These are phyloP conservation scores for Tenthredo mesomela DNA, from an alignment of 2,888 invertebrate species.

Conservation along the genomic window DNA sequence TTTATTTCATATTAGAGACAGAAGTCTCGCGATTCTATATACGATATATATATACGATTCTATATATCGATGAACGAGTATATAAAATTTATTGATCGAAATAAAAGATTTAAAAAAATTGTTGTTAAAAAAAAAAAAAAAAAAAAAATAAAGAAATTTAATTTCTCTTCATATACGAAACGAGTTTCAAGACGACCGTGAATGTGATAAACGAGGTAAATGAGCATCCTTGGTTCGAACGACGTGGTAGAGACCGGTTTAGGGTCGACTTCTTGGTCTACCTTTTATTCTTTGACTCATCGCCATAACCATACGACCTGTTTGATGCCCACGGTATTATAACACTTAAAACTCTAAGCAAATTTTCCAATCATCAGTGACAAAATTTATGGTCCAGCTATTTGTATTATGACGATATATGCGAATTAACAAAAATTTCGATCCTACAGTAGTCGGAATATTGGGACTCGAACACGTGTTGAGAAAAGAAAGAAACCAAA, in stretches of 20 bases:
- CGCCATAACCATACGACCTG: constrained; percentile 5
- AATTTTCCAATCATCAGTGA: constrained; percentile 5
- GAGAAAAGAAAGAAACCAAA: not conserved
- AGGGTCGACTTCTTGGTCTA: constrained; percentile 11
- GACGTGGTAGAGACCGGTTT: constrained; percentile 32
- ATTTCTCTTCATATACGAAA: not conserved
- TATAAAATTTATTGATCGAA: too few relatives aligned
- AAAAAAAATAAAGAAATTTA: not conserved
- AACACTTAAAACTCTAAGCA: not conserved
- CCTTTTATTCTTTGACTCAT: constrained; percentile 41
- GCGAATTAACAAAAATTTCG: not conserved
- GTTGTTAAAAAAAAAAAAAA: not conserved
- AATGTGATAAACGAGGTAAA: constrained; percentile 49
- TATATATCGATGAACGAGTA: too few relatives aligned
- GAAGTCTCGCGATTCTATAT: too few relatives aligned
- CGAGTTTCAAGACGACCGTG: constrained; percentile 42
- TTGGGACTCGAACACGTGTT: not conserved
- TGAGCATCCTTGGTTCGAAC: constrained; percentile 10
- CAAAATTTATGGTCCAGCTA: not conserved
- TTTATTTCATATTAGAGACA: too few relatives aligned
- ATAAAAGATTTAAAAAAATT: not conserved
- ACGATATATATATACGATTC: too few relatives aligned
- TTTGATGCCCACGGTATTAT: not conserved
- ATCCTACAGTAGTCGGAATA: not conserved
- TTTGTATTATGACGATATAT: not conserved